A percentile compares a stretch with the other conserved stretches of the same genome.
Evolutionary conservation across 2,797 vertebrate genomes (phyloP).

Genomic region (Poeciliopsis gracilis): DNA sequence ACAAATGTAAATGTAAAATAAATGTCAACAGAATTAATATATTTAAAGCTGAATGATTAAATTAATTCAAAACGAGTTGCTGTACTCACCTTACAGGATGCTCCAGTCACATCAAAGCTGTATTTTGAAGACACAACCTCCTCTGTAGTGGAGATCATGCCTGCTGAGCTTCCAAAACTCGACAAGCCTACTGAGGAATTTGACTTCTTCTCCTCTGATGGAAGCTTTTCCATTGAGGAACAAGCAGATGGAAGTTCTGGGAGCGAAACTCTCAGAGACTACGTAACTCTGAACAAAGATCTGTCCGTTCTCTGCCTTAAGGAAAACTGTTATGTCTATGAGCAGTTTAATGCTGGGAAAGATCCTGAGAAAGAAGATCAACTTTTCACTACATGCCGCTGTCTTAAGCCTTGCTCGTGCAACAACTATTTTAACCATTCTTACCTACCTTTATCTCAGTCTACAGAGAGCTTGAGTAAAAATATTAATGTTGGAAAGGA

Average conservation of each 20-base stretch:
- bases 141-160: constrained; percentile 79
- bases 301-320: constrained; percentile 40
- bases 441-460: constrained; percentile 65
- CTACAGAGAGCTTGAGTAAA: constrained; percentile 27
- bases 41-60: neutral
- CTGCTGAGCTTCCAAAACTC: constrained; percentile 34
- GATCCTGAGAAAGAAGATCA: neutral
- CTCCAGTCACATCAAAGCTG: constrained; percentile 68
- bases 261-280: constrained; percentile 68
- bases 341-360: constrained; percentile 38
- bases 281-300: constrained; percentile 77
- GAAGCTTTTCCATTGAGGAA: constrained; percentile 9
- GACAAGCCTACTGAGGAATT: constrained; percentile 36
- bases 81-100: constrained; percentile 57
- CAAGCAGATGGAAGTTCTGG: constrained; percentile 5
- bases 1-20: neutral
- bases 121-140: constrained; percentile 65
- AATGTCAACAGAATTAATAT: neutral
- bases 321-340: constrained; percentile 71
- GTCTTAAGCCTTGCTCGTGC: constrained; percentile 20
- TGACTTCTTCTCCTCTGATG: constrained; percentile 42
- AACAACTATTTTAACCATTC: constrained; percentile 76
- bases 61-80: neutral
- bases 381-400: constrained; percentile 15
- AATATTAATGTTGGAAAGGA: constrained; percentile 1